Conservation (phyloP, 2,888 invertebrate species). For the Drosophila imparisetae region DNA sequence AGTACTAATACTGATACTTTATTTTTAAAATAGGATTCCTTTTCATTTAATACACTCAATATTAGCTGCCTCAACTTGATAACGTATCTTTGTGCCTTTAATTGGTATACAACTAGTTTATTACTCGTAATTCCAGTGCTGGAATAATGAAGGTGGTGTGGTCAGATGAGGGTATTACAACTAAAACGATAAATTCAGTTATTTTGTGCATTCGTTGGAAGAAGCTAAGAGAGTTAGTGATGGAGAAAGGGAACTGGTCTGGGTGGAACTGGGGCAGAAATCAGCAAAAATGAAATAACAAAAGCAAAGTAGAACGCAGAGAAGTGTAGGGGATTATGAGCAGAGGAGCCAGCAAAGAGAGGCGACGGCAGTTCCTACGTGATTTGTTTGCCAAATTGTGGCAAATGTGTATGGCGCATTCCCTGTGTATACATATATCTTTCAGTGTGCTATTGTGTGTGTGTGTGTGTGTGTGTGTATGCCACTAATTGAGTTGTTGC, state of each 20-base stretch:
- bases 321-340: background rate
- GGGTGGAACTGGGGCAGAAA: constrained; percentile 16
- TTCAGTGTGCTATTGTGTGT: constrained; percentile 12
- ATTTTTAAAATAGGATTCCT: background rate
- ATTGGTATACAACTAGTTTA: background rate
- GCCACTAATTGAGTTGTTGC: constrained; percentile 51
- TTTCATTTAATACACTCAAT: background rate
- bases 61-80: background rate
- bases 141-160: background rate
- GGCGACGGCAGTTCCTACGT: constrained; percentile 58
- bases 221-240: constrained; percentile 3
- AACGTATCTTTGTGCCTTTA: background rate
- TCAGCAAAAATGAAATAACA: constrained; percentile 58
- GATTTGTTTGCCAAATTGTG: constrained; percentile 77
- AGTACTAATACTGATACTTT: background rate
- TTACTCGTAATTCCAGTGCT: background rate
- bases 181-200: constrained; percentile 47
- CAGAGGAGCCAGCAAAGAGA: background rate
- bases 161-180: constrained; percentile 8
- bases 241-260: background rate
- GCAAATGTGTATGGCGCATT: constrained; percentile 58
- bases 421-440: constrained; percentile 6
- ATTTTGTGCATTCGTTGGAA: constrained; percentile 15
- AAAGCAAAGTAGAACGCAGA: constrained; percentile 32
- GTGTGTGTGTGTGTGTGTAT: constrained; percentile 33